Evolutionary conservation across 1,140 invertebrate species (phyloP).

Genomic region (Drosophila orosa): DNA sequence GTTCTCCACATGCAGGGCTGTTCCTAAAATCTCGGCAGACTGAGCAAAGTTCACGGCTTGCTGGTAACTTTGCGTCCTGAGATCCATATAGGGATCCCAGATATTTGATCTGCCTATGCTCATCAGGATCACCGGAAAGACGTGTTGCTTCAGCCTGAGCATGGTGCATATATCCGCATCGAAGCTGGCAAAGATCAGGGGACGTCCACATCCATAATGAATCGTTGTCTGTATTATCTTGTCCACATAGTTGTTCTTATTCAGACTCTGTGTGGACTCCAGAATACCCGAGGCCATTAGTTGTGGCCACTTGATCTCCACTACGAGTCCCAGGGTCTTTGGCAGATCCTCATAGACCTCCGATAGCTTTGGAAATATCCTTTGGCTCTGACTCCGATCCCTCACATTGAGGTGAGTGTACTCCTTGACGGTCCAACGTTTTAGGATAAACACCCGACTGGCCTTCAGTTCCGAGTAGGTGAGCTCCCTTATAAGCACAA

Average conservation of each 20-base stretch:
- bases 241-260: conserved; percentile 95
- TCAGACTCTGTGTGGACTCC: conserved; percentile 93
- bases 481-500: conserved; percentile 95
- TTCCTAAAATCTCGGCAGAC: conserved; percentile 91
- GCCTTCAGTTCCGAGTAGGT: conserved; percentile 93
- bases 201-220: conserved; percentile 89
- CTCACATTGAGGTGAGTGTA: conserved; percentile 62
- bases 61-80: conserved; percentile 89
- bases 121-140: conserved; percentile 96
- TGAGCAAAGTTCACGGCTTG: conserved; percentile 92
- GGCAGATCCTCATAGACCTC: conserved; percentile 91
- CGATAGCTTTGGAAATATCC: conserved; percentile 95
- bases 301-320: conserved; percentile 99
- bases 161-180: conserved; percentile 97
- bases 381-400: conserved; percentile 88
- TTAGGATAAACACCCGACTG: conserved; percentile 86
- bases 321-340: conserved; percentile 93
- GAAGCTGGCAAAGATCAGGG: conserved; percentile 96
- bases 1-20: conserved; percentile 95
- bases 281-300: conserved; percentile 91
- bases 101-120: conserved; percentile 92
- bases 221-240: conserved; percentile 89
- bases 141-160: conserved; percentile 96
- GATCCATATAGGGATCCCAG: conserved; percentile 93
- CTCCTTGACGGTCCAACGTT: conserved; percentile 62